Evolutionary conservation across 2,888 invertebrate species (phyloP).

Genomic region (Noctuana brunneofusca): DNA sequence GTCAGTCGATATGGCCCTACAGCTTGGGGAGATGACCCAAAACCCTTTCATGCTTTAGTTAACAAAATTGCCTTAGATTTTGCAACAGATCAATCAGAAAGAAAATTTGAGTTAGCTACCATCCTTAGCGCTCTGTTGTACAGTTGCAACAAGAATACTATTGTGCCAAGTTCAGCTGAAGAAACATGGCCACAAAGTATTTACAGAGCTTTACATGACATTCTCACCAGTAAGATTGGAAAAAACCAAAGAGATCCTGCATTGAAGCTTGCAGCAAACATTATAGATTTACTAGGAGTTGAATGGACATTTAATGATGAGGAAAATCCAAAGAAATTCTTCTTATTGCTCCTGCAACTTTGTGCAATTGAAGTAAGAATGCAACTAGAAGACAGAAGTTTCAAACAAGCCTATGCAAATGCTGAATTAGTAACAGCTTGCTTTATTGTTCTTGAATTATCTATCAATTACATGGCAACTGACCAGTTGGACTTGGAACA

Average conservation of each 20-base stretch:
- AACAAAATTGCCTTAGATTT: constrained; percentile 93
- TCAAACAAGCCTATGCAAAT: constrained; percentile 90
- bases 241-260: constrained; percentile 95
- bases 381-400: constrained; percentile 93
- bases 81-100: constrained; percentile 93
- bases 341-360: constrained; percentile 91
- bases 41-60: constrained; percentile 90
- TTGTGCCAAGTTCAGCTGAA: constrained; percentile 84
- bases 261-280: constrained; percentile 90
- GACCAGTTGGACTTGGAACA: constrained; percentile 93
- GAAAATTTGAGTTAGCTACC: constrained; percentile 94
- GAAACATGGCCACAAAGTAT: constrained; percentile 93
- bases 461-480: constrained; percentile 89
- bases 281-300: constrained; percentile 91
- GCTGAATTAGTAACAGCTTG: constrained; percentile 91
- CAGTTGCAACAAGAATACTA: constrained; percentile 87
- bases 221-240: constrained; percentile 92
- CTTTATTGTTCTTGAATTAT: constrained; percentile 91
- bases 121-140: constrained; percentile 88
- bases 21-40: constrained; percentile 91
- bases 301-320: constrained; percentile 93
- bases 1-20: constrained; percentile 87
- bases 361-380: constrained; percentile 96
- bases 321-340: constrained; percentile 91
- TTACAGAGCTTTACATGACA: constrained; percentile 91